Conservation (phyloP, 1,140 invertebrate genomes). For the Papilio aristodemus region DNA sequence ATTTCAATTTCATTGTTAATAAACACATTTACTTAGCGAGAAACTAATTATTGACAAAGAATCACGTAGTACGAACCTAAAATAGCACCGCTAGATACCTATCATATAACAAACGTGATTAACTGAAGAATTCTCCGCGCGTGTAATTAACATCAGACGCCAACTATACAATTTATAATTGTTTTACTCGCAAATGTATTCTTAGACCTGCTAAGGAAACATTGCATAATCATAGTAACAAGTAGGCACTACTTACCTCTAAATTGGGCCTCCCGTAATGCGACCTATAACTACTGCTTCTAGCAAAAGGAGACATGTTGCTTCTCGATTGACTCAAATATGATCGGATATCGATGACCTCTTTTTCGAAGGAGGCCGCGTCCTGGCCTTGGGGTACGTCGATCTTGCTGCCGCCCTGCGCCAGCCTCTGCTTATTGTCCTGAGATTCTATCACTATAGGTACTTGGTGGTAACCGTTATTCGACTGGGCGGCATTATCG, state of each 20-base stretch:
- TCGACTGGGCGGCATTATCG: constrained; percentile 52
- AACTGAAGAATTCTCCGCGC: background rate
- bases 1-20: background rate
- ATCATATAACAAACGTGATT: background rate
- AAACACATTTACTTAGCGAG: background rate
- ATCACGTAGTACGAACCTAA: background rate
- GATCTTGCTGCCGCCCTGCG: constrained; percentile 64
- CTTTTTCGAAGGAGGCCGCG: constrained; percentile 71
- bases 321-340: constrained; percentile 85
- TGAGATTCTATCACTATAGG: constrained; percentile 84
- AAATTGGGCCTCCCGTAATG: constrained; percentile 81
- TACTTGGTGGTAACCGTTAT: constrained; percentile 82
- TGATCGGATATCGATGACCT: constrained; percentile 84
- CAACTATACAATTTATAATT: background rate
- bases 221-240: background rate
- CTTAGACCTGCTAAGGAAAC: background rate
- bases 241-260: constrained; percentile 56
- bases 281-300: constrained; percentile 83
- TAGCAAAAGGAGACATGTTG: constrained; percentile 83
- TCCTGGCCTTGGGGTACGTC: constrained; percentile 54
- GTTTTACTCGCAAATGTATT: background rate
- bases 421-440: constrained; percentile 61
- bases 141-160: background rate
- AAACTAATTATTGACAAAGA: too few species aligned
- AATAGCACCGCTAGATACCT: background rate